Evolutionary conservation across 2,113 vertebrate species (phyloP).

Genomic region (Albula glossodonta): DNA sequence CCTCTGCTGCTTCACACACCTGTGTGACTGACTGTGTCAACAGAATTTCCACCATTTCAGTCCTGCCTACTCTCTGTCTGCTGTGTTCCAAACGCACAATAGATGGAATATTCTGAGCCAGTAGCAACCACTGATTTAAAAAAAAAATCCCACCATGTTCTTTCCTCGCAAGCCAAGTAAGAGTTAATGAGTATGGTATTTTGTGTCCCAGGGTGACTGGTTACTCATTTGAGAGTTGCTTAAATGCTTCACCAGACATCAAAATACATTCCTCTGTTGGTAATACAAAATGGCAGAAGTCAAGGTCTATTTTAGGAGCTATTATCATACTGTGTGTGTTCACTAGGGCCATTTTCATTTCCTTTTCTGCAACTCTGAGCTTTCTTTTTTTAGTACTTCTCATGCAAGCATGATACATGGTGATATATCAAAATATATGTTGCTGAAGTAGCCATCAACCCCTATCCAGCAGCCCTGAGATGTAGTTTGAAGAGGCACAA

Average conservation of each 20-base stretch:
- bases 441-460: conserved; percentile 9
- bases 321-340: conserved; percentile 18
- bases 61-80: not conserved
- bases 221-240: conserved; percentile 11
- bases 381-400: not conserved
- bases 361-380: not conserved
- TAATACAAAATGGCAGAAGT: conserved; percentile 4
- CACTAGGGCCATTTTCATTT: not conserved
- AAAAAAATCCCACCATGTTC: conserved; percentile 15
- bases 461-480: conserved; percentile 1
- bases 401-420: conserved; percentile 11
- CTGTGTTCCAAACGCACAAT: not conserved
- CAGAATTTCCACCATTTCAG: not conserved
- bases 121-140: not conserved
- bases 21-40: no score
- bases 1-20: not conserved
- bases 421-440: conserved; percentile 31
- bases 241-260: conserved; percentile 2
- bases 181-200: conserved; percentile 27
- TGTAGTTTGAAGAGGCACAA: conserved; percentile 25
- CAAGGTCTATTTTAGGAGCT: conserved; percentile 26
- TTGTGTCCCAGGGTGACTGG: not conserved
- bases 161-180: conserved; percentile 29
- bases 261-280: not conserved
- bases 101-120: not conserved